Evolutionary conservation across 2,113 vertebrate species (phyloP), one percentile per base, ranked within the genome.

Genomic region (Daubentonia madagascariensis): DNA sequence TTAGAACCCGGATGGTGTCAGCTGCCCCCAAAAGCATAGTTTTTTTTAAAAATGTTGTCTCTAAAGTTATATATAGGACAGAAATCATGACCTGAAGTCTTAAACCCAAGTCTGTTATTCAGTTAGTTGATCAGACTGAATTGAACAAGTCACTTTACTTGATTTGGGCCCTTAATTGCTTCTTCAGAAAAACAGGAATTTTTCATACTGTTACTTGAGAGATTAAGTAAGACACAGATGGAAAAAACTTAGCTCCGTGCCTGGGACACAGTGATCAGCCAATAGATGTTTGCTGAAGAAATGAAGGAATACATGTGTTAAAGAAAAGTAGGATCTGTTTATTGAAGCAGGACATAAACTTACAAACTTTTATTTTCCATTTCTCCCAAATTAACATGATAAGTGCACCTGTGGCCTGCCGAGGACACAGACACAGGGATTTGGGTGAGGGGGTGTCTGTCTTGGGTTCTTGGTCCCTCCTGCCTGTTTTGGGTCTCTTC

Each of bases 91-190:
- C 54, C 72, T 4, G 4, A 83, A 95, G 63, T 30, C 79, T 89
- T 76, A n/a, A 83, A 84, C 57, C 30, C 25, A 78, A 37, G 43
- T 76, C 59, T 30, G 61, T 73, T 57, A 84, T 35, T 90, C 79
- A 57, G 45, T 61, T n/a, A 59, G 65, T 35, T 65, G 68, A 70
- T 68, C 61, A 61, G 20, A 8, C 59, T 83, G 83, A 50, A 67
- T 88, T 0, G 35, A 93, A 63, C 75, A 80, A 50, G 37, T 75
- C 50, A 43, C 65, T 89, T 81, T 30, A 10, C 61, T 85, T 65
- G n/a, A 93, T 81, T 79, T 59, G 76, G 54, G 22, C 37, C 22
- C 80, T 93, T 91, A n/a, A n/a, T 78, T 81, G 85, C 73, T 70
- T 93, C 78, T 79, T 85, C 22, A 3, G 43, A 72, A 94, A 91